Percentiles rank a stretch among this genome's conserved stretches.
Conservation (phyloP, 2,797 vertebrate species). For the Numenius phaeopus region DNA sequence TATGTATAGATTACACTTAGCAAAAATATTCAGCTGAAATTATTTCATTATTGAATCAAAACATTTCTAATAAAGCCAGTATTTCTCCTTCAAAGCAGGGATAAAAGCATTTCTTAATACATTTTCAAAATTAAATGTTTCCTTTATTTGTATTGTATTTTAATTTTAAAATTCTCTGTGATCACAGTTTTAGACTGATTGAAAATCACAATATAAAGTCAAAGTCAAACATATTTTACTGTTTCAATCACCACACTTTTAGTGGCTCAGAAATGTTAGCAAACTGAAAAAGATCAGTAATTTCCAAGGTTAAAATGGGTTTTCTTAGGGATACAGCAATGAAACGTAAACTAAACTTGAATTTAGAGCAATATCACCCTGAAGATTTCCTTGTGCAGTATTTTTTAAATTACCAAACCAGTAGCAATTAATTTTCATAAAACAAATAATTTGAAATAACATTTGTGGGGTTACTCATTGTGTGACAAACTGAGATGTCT, state of each 20-base stretch:
- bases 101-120: neutral
- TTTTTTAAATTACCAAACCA: neutral
- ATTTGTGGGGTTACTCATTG: rapidly evolving
- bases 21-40: neutral
- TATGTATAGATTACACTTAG: neutral
- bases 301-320: rapidly evolving
- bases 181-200: neutral
- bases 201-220: neutral
- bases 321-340: neutral
- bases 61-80: neutral
- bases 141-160: neutral
- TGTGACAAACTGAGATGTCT: rapidly evolving
- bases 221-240: neutral
- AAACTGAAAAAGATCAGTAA: neutral
- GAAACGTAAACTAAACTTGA: neutral
- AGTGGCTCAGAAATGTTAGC: neutral
- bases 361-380: neutral
- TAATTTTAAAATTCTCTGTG: neutral
- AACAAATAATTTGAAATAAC: neutral
- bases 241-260: neutral
- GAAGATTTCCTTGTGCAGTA: neutral
- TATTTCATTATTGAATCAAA: neutral
- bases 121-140: neutral
- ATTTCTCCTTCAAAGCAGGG: neutral
- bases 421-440: neutral